Evolutionary conservation across 2,113 vertebrate species (phyloP).

Genomic region (Taurulus bubalis): DNA sequence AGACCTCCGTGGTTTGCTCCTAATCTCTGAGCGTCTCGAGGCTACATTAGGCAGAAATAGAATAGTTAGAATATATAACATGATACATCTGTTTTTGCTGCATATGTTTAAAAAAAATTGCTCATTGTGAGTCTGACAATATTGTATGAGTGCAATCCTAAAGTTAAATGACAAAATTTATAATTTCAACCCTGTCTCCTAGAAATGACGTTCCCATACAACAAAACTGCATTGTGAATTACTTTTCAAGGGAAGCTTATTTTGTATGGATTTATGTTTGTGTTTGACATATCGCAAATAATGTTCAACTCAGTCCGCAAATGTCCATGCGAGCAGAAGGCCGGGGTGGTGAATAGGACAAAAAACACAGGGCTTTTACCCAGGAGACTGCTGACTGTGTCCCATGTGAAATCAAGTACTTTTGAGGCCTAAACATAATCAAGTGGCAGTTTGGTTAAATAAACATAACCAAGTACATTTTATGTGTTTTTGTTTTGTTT

Average conservation of each 20-base stretch:
- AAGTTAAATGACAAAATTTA: not conserved
- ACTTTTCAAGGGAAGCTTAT: not conserved
- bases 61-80: not conserved
- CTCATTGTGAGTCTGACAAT: no score
- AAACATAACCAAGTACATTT: no score
- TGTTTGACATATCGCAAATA: not conserved
- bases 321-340: not conserved
- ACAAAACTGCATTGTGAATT: not conserved
- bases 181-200: no score
- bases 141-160: not conserved
- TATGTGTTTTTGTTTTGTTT: no score
- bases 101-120: not conserved
- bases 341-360: not conserved
- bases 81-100: not conserved
- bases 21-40: not conserved
- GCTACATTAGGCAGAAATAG: not conserved
- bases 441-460: no score
- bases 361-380: not conserved
- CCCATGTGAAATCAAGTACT: not conserved
- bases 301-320: not conserved
- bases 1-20: not conserved
- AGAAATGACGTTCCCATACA: not conserved
- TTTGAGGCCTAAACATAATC: no score
- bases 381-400: not conserved
- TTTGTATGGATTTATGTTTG: not conserved